These are phyloP conservation scores for Marcusenius ussheri DNA, from an alignment of 2,113 vertebrate species.

Conservation along the genomic window DNA sequence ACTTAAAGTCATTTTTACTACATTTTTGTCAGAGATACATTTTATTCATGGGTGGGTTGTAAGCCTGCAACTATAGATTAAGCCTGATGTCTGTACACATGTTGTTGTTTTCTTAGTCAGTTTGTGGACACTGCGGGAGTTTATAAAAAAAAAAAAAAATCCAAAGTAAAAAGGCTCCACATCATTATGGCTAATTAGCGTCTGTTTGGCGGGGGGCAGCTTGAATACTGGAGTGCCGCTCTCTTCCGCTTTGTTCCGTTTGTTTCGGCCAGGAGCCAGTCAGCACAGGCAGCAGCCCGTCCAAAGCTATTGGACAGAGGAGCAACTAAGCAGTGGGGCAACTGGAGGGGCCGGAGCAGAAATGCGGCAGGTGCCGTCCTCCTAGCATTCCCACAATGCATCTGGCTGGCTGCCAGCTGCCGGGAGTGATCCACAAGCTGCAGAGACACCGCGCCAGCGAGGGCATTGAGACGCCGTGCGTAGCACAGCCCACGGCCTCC, in stretches of 20 bases:
- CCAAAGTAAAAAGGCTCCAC: not conserved
- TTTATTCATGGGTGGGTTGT: conserved; percentile 8
- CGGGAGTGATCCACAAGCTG: not conserved
- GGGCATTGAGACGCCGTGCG: not conserved
- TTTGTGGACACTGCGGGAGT: not conserved
- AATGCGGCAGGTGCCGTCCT: not conserved
- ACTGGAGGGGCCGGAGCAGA: not conserved
- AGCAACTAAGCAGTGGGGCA: not conserved
- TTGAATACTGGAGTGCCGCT: not conserved
- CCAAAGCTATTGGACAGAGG: not conserved
- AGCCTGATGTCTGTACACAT: not conserved
- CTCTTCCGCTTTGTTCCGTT: not conserved
- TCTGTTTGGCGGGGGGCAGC: not conserved
- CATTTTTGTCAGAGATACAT: not conserved
- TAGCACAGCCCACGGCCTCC: conserved; percentile 41
- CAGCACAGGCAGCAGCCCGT: not conserved
- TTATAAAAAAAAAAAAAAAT: not conserved
- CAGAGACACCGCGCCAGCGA: not conserved
- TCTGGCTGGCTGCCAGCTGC: not conserved
- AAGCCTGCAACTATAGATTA: conserved; percentile 4
- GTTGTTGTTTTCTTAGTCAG: not conserved
- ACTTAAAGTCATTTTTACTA: conserved; percentile 14
- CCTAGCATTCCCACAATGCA: not conserved
- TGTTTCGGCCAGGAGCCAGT: not conserved
- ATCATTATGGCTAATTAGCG: conserved; percentile 15